Percentiles rank a stretch among this genome's conserved stretches.
Evolutionary conservation across 2,797 vertebrate species (phyloP).

Genomic region (Glyptemys insculpta): DNA sequence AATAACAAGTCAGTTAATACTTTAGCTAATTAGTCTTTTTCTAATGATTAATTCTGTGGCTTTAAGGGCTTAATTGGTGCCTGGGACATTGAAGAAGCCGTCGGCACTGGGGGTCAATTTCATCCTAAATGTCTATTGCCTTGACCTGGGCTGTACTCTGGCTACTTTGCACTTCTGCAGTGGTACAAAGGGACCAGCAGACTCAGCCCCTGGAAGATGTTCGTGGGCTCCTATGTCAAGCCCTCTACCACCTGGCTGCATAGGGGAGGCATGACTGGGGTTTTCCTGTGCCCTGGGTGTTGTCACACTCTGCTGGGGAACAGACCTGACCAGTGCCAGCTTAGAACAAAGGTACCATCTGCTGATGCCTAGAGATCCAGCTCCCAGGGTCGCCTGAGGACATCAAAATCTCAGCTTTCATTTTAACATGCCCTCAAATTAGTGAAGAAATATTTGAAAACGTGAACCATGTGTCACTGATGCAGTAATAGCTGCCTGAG

Average conservation of each 20-base stretch:
- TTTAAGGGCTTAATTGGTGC: conserved; percentile 50
- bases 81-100: neutral
- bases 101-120: neutral
- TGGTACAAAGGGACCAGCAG: neutral
- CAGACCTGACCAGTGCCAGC: neutral
- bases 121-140: rapidly evolving
- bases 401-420: neutral
- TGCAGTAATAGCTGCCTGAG: neutral
- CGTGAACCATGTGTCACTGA: neutral
- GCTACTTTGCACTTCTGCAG: neutral
- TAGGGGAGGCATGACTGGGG: neutral
- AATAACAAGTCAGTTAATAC: conserved; percentile 8
- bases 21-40: conserved; percentile 24
- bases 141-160: rapidly evolving
- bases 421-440: neutral
- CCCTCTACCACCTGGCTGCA: neutral
- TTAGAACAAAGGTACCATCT: neutral
- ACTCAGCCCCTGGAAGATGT: neutral
- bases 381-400: neutral
- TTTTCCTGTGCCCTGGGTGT: neutral
- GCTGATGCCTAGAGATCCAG: neutral
- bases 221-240: neutral
- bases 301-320: neutral
- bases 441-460: neutral
- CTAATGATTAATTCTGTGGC: conserved; percentile 47